These are phyloP conservation scores for Pecten maximus DNA, from an alignment of 2,888 invertebrate genomes.

Conservation along the genomic window DNA sequence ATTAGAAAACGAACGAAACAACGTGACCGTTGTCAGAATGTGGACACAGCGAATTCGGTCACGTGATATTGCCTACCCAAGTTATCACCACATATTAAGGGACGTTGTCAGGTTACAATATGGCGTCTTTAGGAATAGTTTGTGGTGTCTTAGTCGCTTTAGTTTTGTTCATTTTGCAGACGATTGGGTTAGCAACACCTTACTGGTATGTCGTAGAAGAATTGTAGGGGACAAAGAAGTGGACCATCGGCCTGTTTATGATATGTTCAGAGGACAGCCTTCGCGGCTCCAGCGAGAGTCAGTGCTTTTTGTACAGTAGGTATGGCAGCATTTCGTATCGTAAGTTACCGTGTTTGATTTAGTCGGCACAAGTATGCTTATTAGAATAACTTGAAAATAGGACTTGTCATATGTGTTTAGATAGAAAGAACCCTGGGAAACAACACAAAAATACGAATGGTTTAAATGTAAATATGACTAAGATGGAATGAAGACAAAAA, in stretches of 20 bases:
- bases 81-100: neutral
- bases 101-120: neutral
- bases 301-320: neutral
- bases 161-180: neutral
- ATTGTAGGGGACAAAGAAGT: neutral
- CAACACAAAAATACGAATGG: too few relatives aligned
- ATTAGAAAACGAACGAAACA: neutral
- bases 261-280: neutral
- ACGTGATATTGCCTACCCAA: neutral
- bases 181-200: neutral
- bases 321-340: neutral
- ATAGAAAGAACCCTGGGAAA: too few relatives aligned
- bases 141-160: neutral
- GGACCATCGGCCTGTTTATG: neutral
- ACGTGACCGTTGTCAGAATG: too few relatives aligned
- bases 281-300: neutral
- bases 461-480: too few relatives aligned
- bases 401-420: too few relatives aligned
- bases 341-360: too few relatives aligned
- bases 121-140: neutral
- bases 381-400: too few relatives aligned
- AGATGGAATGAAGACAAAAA: too few relatives aligned
- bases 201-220: neutral
- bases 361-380: too few relatives aligned
- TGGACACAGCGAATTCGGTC: neutral